Percentiles rank a stretch among this genome's conserved stretches.
Conservation (phyloP, 2,113 vertebrate species). For the Eulacestoma nigropectus region DNA sequence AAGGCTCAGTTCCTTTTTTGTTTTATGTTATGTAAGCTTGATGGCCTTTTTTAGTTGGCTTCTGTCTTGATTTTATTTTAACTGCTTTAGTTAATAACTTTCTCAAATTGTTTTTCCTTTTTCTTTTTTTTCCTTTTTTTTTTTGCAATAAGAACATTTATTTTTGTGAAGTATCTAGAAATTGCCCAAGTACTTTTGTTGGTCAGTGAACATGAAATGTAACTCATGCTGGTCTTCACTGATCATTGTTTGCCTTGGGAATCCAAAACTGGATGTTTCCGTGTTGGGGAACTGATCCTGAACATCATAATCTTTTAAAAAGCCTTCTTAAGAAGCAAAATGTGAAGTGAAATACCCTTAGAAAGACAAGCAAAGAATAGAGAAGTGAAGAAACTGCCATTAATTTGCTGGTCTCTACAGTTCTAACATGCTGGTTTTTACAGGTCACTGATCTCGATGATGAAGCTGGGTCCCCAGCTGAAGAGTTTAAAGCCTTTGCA, state of each 20-base stretch:
- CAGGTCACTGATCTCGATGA: constrained; percentile 95
- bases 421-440: background rate
- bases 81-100: background rate
- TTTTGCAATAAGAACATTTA: background rate
- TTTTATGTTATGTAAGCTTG: background rate
- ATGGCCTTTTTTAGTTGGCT: background rate
- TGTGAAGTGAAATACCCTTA: background rate
- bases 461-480: constrained; percentile 90
- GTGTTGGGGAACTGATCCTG: background rate
- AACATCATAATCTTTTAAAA: background rate
- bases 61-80: background rate
- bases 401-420: background rate
- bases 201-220: background rate
- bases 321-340: background rate
- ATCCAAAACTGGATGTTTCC: background rate
- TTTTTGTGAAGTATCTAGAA: background rate
- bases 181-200: background rate
- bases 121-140: background rate
- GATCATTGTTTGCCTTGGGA: background rate
- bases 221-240: background rate
- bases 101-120: background rate
- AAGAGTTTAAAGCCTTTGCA: constrained; percentile 93
- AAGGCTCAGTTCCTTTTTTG: background rate
- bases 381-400: background rate
- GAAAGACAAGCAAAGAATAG: background rate